These are phyloP conservation scores for Montipora foliosa DNA, from an alignment of 64 coral and sea anemone genomes.

Conservation along the genomic window DNA sequence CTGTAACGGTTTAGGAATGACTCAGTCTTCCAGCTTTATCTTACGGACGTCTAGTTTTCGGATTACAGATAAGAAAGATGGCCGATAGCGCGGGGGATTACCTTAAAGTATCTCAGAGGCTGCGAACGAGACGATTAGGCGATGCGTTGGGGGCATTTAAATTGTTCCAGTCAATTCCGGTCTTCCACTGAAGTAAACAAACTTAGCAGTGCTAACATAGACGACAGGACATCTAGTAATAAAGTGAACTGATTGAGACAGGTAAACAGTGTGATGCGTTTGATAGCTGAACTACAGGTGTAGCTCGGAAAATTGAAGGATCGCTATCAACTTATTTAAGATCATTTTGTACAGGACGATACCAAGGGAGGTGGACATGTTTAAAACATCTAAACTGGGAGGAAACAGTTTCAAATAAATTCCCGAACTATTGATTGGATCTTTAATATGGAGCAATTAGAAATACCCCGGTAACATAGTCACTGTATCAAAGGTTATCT, in stretches of 20 bases:
- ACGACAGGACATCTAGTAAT: background rate
- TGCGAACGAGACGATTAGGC: background rate
- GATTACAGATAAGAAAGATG: constrained; percentile 21
- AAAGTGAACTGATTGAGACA: background rate
- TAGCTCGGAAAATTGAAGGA: too few species aligned
- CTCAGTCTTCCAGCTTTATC: constrained; percentile 21
- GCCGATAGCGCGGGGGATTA: background rate
- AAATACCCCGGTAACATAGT: background rate
- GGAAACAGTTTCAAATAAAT: background rate
- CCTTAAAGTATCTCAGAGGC: background rate
- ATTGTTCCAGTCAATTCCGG: constrained; percentile 6
- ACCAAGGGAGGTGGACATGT: too few species aligned
- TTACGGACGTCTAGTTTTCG: constrained; percentile 18
- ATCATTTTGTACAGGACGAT: too few species aligned
- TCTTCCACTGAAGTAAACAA: background rate
- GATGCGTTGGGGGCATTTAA: background rate
- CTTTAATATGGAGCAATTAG: background rate
- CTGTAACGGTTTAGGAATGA: background rate
- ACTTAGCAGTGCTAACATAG: background rate
- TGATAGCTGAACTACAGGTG: too few species aligned
- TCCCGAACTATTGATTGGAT: background rate
- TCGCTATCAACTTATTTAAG: too few species aligned
- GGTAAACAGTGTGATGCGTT: too few species aligned
- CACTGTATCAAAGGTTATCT: too few species aligned
- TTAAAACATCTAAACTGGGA: background rate